These are phyloP conservation scores for Eustalomyia histrio DNA, from an alignment of 2,888 invertebrate species.

Conservation along the genomic window DNA sequence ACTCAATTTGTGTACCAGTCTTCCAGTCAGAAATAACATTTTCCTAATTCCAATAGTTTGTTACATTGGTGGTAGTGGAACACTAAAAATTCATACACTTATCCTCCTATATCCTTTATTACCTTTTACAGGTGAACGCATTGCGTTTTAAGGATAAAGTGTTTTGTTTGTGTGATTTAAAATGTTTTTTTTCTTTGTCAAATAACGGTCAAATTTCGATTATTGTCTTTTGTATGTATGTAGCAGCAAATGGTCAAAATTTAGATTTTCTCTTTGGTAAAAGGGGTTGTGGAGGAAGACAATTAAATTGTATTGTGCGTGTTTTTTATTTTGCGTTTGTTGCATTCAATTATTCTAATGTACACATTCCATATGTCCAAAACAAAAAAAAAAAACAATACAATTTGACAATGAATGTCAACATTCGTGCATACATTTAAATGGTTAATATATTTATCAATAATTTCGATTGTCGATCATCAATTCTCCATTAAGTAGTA, in stretches of 20 bases:
- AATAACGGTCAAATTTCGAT: neutral
- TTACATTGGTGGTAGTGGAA: no score
- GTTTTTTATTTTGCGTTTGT: slow-evolving; percentile 30
- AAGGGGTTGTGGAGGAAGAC: neutral
- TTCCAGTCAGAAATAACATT: no score
- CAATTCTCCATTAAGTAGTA: no score
- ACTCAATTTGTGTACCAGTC: no score
- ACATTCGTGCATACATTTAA: neutral
- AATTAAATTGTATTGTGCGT: slow-evolving; percentile 29
- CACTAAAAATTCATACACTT: no score
- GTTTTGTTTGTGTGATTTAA: slow-evolving; percentile 16
- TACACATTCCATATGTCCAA: slow-evolving; percentile 18
- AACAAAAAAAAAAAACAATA: neutral
- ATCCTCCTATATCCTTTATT: no score
- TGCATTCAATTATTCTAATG: slow-evolving; percentile 1
- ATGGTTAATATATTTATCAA: slow-evolving; percentile 5
- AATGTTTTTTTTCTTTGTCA: neutral
- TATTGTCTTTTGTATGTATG: neutral
- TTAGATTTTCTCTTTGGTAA: neutral
- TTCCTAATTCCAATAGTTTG: no score
- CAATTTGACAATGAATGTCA: neutral
- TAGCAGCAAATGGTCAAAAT: slow-evolving; percentile 13
- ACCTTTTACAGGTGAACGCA: neutral
- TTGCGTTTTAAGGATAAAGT: no score
- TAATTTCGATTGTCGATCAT: no score